These are phyloP conservation scores for Cylindroiulus punctatus DNA, from an alignment of 2,888 invertebrate species.

Conservation along the genomic window DNA sequence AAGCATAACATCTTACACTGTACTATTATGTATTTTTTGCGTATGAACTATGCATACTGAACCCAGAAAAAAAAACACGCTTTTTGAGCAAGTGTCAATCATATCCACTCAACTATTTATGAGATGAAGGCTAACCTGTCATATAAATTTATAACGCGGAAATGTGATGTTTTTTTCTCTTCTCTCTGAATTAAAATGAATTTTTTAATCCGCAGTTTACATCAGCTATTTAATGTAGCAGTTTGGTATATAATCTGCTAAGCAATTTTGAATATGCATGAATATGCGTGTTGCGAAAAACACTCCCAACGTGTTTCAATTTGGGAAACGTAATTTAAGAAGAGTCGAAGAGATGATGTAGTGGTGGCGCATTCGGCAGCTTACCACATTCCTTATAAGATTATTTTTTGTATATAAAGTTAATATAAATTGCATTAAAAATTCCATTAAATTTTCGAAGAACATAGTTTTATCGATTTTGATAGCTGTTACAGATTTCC, in stretches of 20 bases:
- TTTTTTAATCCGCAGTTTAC: too few relatives aligned
- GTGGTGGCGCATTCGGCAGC: background rate
- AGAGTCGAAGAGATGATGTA: background rate
- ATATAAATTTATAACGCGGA: background rate
- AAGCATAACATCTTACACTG: background rate
- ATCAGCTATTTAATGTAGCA: too few relatives aligned
- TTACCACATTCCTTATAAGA: background rate
- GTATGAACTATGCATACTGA: background rate
- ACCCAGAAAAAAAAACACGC: background rate
- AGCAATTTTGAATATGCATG: too few relatives aligned
- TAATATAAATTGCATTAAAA: constrained; percentile 47
- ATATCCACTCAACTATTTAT: background rate
- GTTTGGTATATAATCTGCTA: too few relatives aligned
- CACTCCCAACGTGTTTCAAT: background rate
- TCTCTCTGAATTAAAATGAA: background rate
- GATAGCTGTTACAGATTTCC: background rate
- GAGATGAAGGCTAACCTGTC: background rate
- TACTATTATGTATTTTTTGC: background rate
- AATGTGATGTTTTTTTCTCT: background rate
- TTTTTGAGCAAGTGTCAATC: background rate
- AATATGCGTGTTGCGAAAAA: background rate
- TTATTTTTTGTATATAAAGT: background rate
- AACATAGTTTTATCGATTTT: constrained; percentile 24
- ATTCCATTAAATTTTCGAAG: constrained; percentile 23
- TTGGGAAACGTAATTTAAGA: background rate